Conservation (phyloP, 92 coral and sea anemone genomes). For the Heliopora coerulea region DNA sequence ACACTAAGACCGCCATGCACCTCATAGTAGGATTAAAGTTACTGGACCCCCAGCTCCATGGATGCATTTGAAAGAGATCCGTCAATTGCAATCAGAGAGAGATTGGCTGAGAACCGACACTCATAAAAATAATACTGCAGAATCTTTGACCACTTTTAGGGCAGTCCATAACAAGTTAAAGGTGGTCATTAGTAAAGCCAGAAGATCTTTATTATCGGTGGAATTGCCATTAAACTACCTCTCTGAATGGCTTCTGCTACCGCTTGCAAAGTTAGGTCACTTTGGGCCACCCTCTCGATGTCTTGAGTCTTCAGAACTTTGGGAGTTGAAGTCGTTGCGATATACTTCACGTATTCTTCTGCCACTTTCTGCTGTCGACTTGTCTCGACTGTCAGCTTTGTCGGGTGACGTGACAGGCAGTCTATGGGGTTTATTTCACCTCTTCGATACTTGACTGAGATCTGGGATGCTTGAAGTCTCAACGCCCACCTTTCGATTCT, state of each 20-base stretch:
- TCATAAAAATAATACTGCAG: conserved; percentile 25
- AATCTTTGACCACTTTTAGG: conserved; percentile 58
- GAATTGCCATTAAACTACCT: conserved; percentile 48
- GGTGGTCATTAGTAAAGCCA: conserved; percentile 46
- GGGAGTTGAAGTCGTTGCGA: conserved; percentile 51
- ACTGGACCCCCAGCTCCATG: conserved; percentile 73
- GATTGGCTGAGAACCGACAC: conserved; percentile 7
- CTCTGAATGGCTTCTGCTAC: conserved; percentile 51
- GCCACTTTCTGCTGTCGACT: conserved; percentile 54
- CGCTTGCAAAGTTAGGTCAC: conserved; percentile 48
- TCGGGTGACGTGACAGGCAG: conserved; percentile 54
- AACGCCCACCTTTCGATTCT: conserved; percentile 48
- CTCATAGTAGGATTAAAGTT: conserved; percentile 38
- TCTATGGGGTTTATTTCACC: conserved; percentile 52
- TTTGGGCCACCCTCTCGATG: conserved; percentile 47
- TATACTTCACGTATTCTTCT: conserved; percentile 57
- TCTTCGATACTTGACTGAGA: conserved; percentile 40
- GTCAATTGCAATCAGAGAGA: conserved; percentile 47
- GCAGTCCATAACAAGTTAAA: conserved; percentile 57
- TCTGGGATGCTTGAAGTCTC: conserved; percentile 52
- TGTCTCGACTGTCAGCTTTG: conserved; percentile 38
- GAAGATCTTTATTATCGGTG: conserved; percentile 37
- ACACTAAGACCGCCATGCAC: neutral
- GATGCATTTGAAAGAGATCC: conserved; percentile 41
- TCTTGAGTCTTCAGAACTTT: conserved; percentile 51